phyloP scores from a whole-genome alignment of 1,140 invertebrate genomes.

The Macrobrachium rosenbergii region DNA sequence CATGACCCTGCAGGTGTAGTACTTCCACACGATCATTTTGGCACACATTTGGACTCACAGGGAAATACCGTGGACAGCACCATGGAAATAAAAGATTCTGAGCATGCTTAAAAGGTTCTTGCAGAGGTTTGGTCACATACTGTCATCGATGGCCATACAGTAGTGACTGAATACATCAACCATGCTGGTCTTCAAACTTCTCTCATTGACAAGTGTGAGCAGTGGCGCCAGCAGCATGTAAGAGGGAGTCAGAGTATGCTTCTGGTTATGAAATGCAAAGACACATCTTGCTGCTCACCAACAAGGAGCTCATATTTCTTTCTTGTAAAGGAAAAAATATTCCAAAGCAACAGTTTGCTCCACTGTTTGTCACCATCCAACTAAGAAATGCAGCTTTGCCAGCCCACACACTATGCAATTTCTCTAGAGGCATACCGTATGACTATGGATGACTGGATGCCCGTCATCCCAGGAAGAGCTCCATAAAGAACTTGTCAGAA shows the following conservation, averaged over 20 bases:
- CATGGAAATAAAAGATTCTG: slow-evolving; percentile 69
- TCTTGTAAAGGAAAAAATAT: not conserved
- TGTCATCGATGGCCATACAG: slow-evolving; percentile 4
- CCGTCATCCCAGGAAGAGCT: not conserved
- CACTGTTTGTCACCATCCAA: slow-evolving; percentile 17
- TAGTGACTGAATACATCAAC: slow-evolving; percentile 4
- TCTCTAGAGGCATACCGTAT: not conserved
- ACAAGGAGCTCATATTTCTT: too few species aligned
- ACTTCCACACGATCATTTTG: slow-evolving; percentile 69
- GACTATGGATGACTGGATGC: too few species aligned
- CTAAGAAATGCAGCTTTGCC: not conserved
- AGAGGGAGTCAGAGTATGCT: too few species aligned
- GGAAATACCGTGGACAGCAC: slow-evolving; percentile 69
- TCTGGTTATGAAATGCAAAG: too few species aligned
- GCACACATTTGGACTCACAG: slow-evolving; percentile 69
- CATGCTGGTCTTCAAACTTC: not conserved
- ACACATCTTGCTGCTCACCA: too few species aligned
- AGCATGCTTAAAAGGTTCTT: not conserved
- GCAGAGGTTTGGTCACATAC: not conserved
- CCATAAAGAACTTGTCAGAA: slow-evolving; percentile 16
- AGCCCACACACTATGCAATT: not conserved
- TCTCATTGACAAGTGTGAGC: not conserved
- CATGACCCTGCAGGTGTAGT: slow-evolving; percentile 70
- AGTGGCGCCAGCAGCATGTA: too few species aligned
- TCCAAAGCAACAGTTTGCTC: slow-evolving; percentile 6